A percentile compares a stretch with the other conserved stretches of the same genome.
These are phyloP conservation scores for Halisarca cf. caerulea DNA, from an alignment of 37 sponge, comb jelly and placozoan species.

Conservation along the genomic window DNA sequence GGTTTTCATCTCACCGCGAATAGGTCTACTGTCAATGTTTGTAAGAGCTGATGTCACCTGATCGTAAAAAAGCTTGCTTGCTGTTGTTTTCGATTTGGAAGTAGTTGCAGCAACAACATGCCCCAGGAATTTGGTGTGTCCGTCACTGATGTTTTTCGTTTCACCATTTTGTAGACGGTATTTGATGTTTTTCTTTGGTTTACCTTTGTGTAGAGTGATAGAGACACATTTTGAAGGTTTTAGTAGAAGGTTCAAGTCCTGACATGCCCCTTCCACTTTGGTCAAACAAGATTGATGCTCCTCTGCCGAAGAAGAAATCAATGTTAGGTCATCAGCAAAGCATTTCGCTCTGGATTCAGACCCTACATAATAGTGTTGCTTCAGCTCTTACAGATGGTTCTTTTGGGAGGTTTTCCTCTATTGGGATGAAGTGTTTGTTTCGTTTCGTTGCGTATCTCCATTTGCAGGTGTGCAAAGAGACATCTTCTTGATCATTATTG, in stretches of 20 bases:
- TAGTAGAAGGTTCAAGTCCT: not conserved
- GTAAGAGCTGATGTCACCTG: not conserved
- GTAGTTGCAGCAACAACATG: not conserved
- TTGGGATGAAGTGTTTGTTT: not conserved
- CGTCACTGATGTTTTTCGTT: not conserved
- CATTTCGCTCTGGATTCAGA: not conserved
- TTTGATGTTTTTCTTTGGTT: not conserved
- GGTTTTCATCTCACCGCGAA: too few relatives aligned
- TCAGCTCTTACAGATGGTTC: too few relatives aligned
- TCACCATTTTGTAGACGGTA: not conserved
- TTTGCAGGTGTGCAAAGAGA: not conserved
- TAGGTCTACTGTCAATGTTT: not conserved
- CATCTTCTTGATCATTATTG: not conserved
- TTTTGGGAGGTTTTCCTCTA: not conserved
- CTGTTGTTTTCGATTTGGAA: not conserved
- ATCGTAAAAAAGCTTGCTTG: not conserved
- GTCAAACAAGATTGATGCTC: not conserved
- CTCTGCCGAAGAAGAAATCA: not conserved
- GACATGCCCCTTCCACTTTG: not conserved
- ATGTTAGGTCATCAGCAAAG: slow-evolving; percentile 17
- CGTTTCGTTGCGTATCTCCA: not conserved
- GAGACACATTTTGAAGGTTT: slow-evolving; percentile 8
- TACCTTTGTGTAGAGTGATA: not conserved
- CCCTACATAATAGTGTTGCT: not conserved
- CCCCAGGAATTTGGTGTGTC: not conserved